Base-by-base conservation (phyloP, 2,113 vertebrate species). In the Onychorhynchus coronatus region DNA sequence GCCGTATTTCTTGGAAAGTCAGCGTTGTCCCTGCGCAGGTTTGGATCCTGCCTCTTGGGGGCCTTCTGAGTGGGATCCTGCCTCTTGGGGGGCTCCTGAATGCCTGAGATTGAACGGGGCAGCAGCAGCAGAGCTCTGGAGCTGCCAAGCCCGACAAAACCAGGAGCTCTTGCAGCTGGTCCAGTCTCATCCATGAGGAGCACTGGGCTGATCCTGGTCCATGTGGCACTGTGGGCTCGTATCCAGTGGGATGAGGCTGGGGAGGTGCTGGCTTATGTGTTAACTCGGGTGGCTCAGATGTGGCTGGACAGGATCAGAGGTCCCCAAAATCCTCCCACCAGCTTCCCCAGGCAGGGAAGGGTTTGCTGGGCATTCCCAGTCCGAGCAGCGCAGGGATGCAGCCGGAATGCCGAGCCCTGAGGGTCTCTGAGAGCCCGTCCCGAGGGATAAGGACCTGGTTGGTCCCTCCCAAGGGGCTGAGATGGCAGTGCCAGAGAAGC, bases 401-500 rank as follows among this genome's bases (percentile, higher is more conserved):
- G 12, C 46, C 23, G 2, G 3, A 5, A 8, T 5, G n/a, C 23
- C 2, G 0, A 53, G 17, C 66, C 47, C 27, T 0, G 49, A 9
- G 68, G n/a, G 12, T 21, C 39, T 30, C 12, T 1, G 11, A 11
- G 44, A 49, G 11, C 58, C 37, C 33, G 0, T 31, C 55, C 52
- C 37, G 0, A 2, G 25, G 73, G 27, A 33, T 3, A 1, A 7
- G 25, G 27, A 5, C 19, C 7, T 0, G 25, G 14, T 3, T 6
- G 44, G 44, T 25, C 31, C 68, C 24, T 28, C 10, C 52, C 25
- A 1, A 11, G 19, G 11, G 14, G 39, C 70, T 3, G 12, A 12
- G 8, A 6, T 1, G 21, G 33, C 1, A 10, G 81, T 80, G 85
- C 41, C 62, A 55, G 22, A 5, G 9, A 21, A 0, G 49, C 14